Base-by-base conservation (phyloP, 2,113 vertebrate species). In the Anolis sagrei region DNA sequence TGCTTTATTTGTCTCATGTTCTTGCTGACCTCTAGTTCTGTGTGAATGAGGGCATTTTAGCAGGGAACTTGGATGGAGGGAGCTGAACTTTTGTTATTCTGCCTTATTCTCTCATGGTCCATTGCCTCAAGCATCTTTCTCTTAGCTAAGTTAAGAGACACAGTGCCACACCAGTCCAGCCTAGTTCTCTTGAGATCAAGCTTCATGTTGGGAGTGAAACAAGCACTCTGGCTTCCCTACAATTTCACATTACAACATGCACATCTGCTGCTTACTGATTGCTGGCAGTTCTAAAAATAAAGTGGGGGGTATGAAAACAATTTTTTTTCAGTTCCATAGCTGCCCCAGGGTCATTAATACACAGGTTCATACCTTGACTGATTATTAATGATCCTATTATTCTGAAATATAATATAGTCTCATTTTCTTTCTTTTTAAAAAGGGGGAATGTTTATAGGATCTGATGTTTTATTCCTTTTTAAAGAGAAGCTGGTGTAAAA, bases 211-310 rank as follows among this genome's bases (percentile, higher is more conserved):
- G n/a, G 1, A 34, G 11, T 68, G 58, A 34, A 25, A 10, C 62
- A 29, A 23, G 79, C 29, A 49, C 48, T 62, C 79, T 66, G 64
- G 39, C 69, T 81, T 68, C 64, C 62, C 32, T 81, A 81, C 11
- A 32, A 81, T 51, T 70, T 70, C 14, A 54, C 51, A 21, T 51
- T 77, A 81, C 44, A 34, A 48, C 66, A 81, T 19, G 64, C 51
- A 51, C 39, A 79, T 81, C 44, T 81, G 44, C 48, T 81, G 32
- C 66, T 44, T 32, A 16, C 80, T 70, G 80, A 81, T 69, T 81
- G 44, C 48, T 81, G 79, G 29, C 29, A 49, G 29, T 81, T 49
- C 48, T 68, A 68, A 69, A 49, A 68, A 48, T n/a, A 68, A 48
- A 27, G 16, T 19, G 8, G 61, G 7, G 44, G 64, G 32, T 81